A percentile compares a stretch with the other conserved stretches of the same genome.
These are phyloP conservation scores for Drosophila phalerata DNA, from an alignment of 2,888 invertebrate species.

Conservation along the genomic window DNA sequence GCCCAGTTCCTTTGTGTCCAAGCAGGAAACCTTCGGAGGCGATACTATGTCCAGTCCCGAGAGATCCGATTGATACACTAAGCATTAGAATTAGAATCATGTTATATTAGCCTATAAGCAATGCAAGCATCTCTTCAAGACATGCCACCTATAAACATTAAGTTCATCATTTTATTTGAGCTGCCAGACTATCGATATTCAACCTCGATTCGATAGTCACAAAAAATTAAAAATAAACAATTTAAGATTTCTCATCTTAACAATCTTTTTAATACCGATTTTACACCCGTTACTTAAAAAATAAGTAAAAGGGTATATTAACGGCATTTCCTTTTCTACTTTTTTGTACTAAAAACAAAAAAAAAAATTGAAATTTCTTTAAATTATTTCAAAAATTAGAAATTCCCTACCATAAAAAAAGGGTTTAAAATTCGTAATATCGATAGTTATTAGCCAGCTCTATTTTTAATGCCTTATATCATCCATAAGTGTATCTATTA, in stretches of 20 bases:
- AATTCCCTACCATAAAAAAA: background rate
- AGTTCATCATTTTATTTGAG: background rate
- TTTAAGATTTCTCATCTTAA: no score
- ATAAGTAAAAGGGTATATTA: no score
- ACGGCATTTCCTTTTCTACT: no score
- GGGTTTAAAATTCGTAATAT: background rate
- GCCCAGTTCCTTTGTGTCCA: constrained; percentile 28
- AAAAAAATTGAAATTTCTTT: no score
- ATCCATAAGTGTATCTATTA: background rate
- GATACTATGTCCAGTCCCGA: constrained; percentile 68
- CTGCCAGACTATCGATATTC: background rate
- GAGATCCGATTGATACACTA: constrained; percentile 62
- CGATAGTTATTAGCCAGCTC: background rate
- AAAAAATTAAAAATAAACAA: no score
- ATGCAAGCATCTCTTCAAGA: constrained; percentile 16
- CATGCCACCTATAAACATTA: constrained; percentile 6
- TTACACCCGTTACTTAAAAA: no score
- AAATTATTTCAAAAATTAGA: background rate
- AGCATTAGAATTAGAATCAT: constrained; percentile 5
- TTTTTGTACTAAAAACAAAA: no score
- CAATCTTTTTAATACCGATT: no score
- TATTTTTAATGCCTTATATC: background rate
- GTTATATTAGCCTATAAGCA: background rate
- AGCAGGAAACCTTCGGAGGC: constrained; percentile 41
- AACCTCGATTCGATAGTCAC: no score